Percentiles rank a stretch among this genome's conserved stretches.
Evolutionary conservation across 2,888 invertebrate genomes (phyloP).

Genomic region (Watsonalla binaria): DNA sequence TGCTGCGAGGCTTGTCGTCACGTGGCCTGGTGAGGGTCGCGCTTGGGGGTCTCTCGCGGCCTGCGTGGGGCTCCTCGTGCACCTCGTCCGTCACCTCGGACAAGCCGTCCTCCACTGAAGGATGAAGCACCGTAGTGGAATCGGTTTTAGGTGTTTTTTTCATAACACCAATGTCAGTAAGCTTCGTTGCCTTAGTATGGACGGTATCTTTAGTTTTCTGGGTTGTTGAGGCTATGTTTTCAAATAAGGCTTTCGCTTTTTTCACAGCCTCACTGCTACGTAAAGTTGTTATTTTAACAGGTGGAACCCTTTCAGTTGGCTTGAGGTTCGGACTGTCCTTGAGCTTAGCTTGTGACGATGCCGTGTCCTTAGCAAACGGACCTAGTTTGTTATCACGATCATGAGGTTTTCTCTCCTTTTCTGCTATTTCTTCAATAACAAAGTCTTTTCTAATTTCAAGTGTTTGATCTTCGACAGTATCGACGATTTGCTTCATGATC

Average conservation of each 20-base stretch:
- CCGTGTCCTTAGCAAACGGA: constrained; percentile 38
- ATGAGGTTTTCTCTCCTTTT: constrained; percentile 13
- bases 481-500: constrained; percentile 57
- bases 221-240: constrained; percentile 77
- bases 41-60: constrained; percentile 26
- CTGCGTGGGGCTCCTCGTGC: constrained; percentile 31
- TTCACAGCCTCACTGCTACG: constrained; percentile 82
- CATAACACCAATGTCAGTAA: constrained; percentile 71
- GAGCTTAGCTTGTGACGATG: constrained; percentile 41
- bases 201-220: constrained; percentile 43
- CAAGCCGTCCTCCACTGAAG: constrained; percentile 38
- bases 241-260: constrained; percentile 84
- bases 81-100: constrained; percentile 35
- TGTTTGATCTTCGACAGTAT: constrained; percentile 40
- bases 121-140: constrained; percentile 37
- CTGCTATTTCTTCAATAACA: constrained; percentile 13
- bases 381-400: constrained; percentile 28
- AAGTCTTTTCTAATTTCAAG: constrained; percentile 22
- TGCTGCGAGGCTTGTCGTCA: constrained; percentile 37
- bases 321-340: constrained; percentile 43
- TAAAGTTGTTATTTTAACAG: constrained; percentile 61
- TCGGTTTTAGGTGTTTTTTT: constrained; percentile 52
- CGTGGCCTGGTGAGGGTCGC: constrained; percentile 26
- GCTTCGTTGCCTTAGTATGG: constrained; percentile 49
- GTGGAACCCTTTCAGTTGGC: constrained; percentile 37